Evolutionary conservation across 2,888 invertebrate genomes (phyloP), one percentile per base, ranked within the genome.

Genomic region (Cerceris ruficornis): DNA sequence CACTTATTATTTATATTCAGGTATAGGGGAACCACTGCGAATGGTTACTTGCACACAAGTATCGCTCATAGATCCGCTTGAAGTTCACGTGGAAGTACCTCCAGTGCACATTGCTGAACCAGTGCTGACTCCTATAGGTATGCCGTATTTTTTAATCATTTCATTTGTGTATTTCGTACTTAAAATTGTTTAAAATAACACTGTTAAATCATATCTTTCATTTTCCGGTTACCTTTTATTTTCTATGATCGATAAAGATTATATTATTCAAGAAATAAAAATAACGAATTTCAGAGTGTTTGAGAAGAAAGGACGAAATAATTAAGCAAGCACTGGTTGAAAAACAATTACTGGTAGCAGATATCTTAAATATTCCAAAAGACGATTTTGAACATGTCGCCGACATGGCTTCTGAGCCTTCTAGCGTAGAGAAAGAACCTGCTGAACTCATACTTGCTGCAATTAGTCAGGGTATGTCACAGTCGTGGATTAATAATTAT

Each of bases 71-170:
- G 95, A 95, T 89, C 96, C 96, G 57, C 94, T 95, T 76, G 96
- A 96, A 92, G 96, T 96, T 87, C 95, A 95, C 87, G 94, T 96
- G 79, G 95, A 95, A 87, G 94, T 95, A 88, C 95, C 95, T 86
- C 95, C 96, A 69, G 95, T 96, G 66, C 95, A 95, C 88, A 95
- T 95, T 69, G 96, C 97, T 17, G 95, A 96, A 91, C 95, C 96
- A 81, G 96, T 96, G 89, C 93, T 96, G 88, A 96, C 96, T 78
- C 96, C 96, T 84, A 94, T 96, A 92, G 96, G 96, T 96, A 94
- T 90, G 15, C 49, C 55, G 17, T 11, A 54, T 57, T 6, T 46
- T 54, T 52, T 28, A 28, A 28, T 28, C 4, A 28, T 2, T 28
- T 9, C 49, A 73, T 43, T 43, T 28, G 28, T 28, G 28, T 28